Conservation (phyloP, 1,140 invertebrate genomes). For the Pseudomyrmex cubaensis region DNA sequence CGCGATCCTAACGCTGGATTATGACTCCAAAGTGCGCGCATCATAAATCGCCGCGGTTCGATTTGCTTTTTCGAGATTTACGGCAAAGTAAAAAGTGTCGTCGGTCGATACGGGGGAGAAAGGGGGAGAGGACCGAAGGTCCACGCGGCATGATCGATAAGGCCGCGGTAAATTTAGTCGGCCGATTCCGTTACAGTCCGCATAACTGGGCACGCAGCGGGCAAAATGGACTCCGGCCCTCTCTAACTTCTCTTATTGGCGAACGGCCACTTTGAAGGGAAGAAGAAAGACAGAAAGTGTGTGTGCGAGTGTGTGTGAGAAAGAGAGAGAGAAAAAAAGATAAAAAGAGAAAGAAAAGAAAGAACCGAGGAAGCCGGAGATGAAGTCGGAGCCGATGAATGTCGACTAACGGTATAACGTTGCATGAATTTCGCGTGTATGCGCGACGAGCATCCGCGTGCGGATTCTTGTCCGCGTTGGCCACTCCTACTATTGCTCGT, state of each 20-base stretch:
- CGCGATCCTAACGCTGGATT: conserved; percentile 40
- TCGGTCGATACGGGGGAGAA: not conserved
- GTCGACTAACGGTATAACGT: conserved; percentile 80
- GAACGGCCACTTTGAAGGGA: conserved; percentile 52
- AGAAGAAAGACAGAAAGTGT: not conserved
- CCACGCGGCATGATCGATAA: conserved; percentile 51
- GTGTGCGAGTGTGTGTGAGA: not conserved
- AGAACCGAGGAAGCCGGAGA: conserved; percentile 73
- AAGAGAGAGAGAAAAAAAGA: conserved; percentile 2
- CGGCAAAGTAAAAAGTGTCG: conserved; percentile 49
- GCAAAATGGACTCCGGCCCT: conserved; percentile 65
- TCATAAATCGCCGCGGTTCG: conserved; percentile 46
- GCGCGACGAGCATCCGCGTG: conserved; percentile 38
- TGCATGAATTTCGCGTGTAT: conserved; percentile 78
- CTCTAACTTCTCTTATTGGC: conserved; percentile 66
- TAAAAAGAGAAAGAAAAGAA: conserved; percentile 36
- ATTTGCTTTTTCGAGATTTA: conserved; percentile 49
- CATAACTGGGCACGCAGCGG: conserved; percentile 63
- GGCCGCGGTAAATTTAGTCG: conserved; percentile 70
- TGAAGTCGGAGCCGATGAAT: conserved; percentile 80
- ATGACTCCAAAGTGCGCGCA: conserved; percentile 28
- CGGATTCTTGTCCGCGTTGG: conserved; percentile 12
- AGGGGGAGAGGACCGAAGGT: conserved; percentile 34
- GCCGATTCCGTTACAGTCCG: conserved; percentile 71
- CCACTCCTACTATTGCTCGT: conserved; percentile 32